Evolutionary conservation across 2,797 vertebrate genomes (phyloP).

Genomic region (Danio albolineatus): DNA sequence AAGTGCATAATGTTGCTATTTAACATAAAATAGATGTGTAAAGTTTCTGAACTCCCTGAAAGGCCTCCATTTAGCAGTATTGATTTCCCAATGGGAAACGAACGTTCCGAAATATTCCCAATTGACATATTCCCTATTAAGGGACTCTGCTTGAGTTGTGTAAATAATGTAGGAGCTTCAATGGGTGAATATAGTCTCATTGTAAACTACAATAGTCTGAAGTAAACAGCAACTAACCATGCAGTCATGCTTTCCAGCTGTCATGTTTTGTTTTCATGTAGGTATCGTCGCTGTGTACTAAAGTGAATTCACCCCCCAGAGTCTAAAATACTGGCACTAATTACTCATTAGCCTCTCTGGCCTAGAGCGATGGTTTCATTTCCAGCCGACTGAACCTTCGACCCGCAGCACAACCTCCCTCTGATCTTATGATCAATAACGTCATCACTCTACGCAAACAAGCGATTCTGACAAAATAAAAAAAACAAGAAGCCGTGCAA

Average conservation of each 20-base stretch:
- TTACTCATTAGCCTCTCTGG: slow-evolving; percentile 16
- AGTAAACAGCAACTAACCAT: neutral
- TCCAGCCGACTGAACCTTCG: neutral
- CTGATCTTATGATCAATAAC: slow-evolving; percentile 5
- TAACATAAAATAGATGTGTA: too few species aligned
- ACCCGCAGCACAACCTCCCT: neutral
- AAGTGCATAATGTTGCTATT: too few species aligned
- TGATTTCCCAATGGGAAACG: too few species aligned
- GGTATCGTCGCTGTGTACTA: neutral
- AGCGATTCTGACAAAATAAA: slow-evolving; percentile 16
- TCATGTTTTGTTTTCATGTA: neutral
- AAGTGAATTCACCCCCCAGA: neutral
- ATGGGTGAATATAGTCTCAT: too few species aligned
- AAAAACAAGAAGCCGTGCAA: neutral
- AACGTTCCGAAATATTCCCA: too few species aligned
- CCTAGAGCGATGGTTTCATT: neutral
- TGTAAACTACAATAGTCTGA: too few species aligned
- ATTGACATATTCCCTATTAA: too few species aligned
- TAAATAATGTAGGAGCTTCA: too few species aligned
- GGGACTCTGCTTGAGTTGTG: too few species aligned
- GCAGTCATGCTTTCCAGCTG: neutral
- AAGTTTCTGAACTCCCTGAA: too few species aligned
- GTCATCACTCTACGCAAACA: slow-evolving; percentile 13
- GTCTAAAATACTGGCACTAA: neutral
- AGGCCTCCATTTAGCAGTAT: too few species aligned